Percentiles rank a stretch among this genome's conserved stretches.
phyloP scores from a whole-genome alignment of 2,113 vertebrate species.

The Tupaia tana region DNA sequence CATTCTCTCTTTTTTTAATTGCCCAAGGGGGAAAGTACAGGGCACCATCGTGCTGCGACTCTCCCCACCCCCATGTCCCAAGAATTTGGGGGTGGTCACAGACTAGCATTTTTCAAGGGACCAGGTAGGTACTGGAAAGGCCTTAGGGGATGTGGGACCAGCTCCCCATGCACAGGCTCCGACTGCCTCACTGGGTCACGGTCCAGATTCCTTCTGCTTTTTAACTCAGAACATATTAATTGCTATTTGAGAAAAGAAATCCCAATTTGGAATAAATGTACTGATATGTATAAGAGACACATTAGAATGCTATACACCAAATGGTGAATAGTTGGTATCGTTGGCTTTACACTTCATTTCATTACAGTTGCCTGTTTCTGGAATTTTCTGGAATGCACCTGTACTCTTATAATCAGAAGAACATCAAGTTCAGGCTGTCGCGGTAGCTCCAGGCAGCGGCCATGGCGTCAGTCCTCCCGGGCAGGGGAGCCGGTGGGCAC shows the following conservation, averaged over 20 bases:
- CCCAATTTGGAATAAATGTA: not conserved
- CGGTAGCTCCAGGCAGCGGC: not conserved
- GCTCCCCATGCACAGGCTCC: too few species aligned
- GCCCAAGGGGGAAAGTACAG: too few species aligned
- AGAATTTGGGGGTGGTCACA: too few species aligned
- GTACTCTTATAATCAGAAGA: not conserved
- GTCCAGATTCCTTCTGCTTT: not conserved
- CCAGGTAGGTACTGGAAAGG: too few species aligned
- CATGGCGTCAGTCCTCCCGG: not conserved
- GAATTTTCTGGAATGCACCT: not conserved
- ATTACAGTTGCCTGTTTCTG: not conserved
- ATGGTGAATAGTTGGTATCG: not conserved
- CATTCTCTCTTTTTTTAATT: too few species aligned
- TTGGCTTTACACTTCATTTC: constrained; percentile 3
- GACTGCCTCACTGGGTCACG: too few species aligned
- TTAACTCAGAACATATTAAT: not conserved
- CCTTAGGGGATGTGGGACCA: too few species aligned
- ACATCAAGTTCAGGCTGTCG: not conserved
- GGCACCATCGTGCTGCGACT: too few species aligned
- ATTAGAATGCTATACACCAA: not conserved
- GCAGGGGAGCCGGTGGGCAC: too few species aligned
- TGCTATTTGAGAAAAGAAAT: not conserved
- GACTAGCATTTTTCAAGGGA: too few species aligned
- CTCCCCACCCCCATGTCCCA: too few species aligned
- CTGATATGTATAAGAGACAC: not conserved